Base-by-base conservation (phyloP, 2,113 vertebrate species). In the Ibidorhyncha struthersii region DNA sequence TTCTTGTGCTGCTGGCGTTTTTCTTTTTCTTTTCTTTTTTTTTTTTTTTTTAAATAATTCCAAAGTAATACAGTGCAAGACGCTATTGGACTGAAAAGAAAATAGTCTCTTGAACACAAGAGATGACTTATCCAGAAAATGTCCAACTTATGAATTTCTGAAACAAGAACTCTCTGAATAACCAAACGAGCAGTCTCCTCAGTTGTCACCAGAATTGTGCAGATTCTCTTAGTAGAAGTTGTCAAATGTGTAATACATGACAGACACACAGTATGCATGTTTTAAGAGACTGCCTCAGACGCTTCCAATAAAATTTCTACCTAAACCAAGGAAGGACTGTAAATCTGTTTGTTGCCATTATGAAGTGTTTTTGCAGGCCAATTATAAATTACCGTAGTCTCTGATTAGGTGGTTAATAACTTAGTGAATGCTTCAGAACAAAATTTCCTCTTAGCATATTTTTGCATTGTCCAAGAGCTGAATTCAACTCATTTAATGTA, bases 191-290 rank as follows among this genome's bases (percentile, higher is more conserved):
- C 27, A 66, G 19, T 65, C 18, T 15, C 6, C 10, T 66, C 7
- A 7, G 6, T 26, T 92, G 27, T 66, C n/a, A 63, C 14, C 14
- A 66, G 61, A 62, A 55, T n/a, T 23, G 34, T 47, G 50, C 26
- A 55, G 76, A 13, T 74, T 63, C 19, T 70, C 22, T 36, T 32
- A 8, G 9, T 3, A 22, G 61, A 63, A 69, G 20, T 40, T 74
- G 15, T 38, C 47, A 50, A 50, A 25, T 50, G 20, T 61, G 18
- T 4, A 29, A 7, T 45, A 40, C 1, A 2, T 29, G 45, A 61
- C 21, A 43, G 63, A 17, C 5, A n/a, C 5, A 10, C 2, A 25
- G 12, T 29, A 16, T 14, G 3, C 2, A 1, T 23, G 6, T 50
- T 80, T 81, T 59, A 45, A 43, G 38, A 63, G 59, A 25, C 29